Evolutionary conservation across 2,113 vertebrate genomes (phyloP), one percentile per base, ranked within the genome.

Genomic region (Catharus fuscescens): DNA sequence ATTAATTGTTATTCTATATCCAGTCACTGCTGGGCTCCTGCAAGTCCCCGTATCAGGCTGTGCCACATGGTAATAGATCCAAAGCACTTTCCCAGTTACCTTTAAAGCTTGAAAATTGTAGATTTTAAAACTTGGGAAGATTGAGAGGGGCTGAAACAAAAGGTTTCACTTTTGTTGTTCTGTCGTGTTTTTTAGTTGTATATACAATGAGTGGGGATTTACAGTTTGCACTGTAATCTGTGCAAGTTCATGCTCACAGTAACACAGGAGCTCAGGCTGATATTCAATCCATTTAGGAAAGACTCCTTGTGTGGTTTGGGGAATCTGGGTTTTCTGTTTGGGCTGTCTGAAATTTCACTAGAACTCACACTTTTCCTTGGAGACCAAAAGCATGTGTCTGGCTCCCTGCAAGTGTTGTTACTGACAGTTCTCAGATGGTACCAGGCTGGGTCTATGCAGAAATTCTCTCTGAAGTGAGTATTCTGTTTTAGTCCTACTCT

Each of bases 251-350:
- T 14, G n/a, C n/a, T 1, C 4, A 3, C 6, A 4, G 18, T 36
- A 40, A 7, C 25, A 36, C 12, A 11, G 8, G 48, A 67, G 11
- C 24, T 36, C 21, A 7, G 38, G 3, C 32, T 62, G 14, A 4
- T 34, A 1, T 1, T 61, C 1, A 2, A 1, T 44, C 28, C 0
- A 0, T 42, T 61, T 25, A 19, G 14, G 20, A 54, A 65, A 3
- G 32, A 6, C 56, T 57, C 44, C 45, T 31, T 7, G 0, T 38
- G 28, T 77, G 18, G 54, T 69, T n/a, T 83, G 45, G 29, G 65
- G 14, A 62, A 31, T n/a, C 10, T 10, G 3, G 4, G 20, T 36
- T 61, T 64, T 50, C 70, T n/a, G 3, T 48, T 83, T 2, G 2
- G 17, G n/a, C 28, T 32, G 23, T 64, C 57, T 38, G 54, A 67